A percentile compares a stretch with the other conserved stretches of the same genome.
phyloP scores from a whole-genome alignment of 2,113 vertebrate genomes.

The Sphaerodactylus townsendi region DNA sequence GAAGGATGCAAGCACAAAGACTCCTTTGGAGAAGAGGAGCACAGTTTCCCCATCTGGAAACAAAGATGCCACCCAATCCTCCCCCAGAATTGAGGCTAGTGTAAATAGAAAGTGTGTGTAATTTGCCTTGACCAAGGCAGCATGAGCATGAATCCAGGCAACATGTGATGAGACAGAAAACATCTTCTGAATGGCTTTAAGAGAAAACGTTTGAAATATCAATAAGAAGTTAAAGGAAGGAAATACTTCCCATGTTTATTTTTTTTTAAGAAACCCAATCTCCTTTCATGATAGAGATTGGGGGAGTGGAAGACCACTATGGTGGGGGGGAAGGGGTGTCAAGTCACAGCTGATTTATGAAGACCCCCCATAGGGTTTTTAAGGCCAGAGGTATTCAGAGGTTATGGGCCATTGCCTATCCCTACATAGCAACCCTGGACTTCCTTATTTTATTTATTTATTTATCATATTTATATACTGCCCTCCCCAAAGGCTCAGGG shows the following conservation, averaged over 20 bases:
- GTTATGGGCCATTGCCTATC: too few species aligned
- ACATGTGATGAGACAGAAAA: slow-evolving; percentile 4
- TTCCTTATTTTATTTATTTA: too few species aligned
- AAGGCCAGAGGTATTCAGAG: too few species aligned
- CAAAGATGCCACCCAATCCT: neutral
- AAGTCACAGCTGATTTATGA: too few species aligned
- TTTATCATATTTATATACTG: too few species aligned
- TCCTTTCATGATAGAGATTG: neutral
- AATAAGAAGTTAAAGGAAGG: neutral
- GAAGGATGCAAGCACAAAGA: neutral
- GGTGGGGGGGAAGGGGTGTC: too few species aligned
- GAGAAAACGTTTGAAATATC: slow-evolving; percentile 22
- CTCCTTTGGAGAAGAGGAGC: neutral
- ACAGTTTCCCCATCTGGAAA: neutral
- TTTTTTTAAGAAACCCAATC: neutral
- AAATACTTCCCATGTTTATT: neutral
- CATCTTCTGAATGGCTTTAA: slow-evolving; percentile 20
- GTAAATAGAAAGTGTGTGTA: neutral
- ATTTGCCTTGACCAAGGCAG: neutral
- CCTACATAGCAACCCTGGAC: too few species aligned
- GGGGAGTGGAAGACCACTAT: neutral
- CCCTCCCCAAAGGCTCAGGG: too few species aligned
- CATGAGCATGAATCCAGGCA: neutral
- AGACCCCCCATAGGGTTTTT: too few species aligned
- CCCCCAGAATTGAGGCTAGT: neutral